Evolutionary conservation across 1,140 invertebrate species (phyloP).

Genomic region (Ostrea denselamellosa): DNA sequence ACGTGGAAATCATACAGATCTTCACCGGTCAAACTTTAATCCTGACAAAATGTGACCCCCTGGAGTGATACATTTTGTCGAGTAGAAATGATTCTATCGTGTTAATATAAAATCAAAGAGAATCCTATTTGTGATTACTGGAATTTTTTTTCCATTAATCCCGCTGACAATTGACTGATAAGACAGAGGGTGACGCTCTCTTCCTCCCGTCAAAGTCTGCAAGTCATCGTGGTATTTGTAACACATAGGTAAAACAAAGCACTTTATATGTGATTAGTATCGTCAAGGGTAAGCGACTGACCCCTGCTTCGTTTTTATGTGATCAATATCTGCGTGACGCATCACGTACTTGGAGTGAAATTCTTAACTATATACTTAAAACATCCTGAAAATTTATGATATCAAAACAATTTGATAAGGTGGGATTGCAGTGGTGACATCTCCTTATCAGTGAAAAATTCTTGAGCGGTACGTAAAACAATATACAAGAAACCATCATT

Average conservation of each 20-base stretch:
- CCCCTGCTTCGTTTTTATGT: neutral
- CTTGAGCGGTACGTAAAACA: too few species aligned
- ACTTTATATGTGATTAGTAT: neutral
- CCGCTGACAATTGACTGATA: slow-evolving; percentile 1
- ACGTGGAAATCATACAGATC: neutral
- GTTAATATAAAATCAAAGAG: slow-evolving; percentile 26
- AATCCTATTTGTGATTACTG: neutral
- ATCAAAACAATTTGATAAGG: too few species aligned
- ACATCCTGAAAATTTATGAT: too few species aligned
- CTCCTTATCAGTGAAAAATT: too few species aligned
- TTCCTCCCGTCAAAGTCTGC: slow-evolving; percentile 1
- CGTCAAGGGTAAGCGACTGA: neutral
- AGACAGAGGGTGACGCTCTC: neutral
- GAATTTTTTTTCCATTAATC: neutral
- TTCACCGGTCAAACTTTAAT: neutral
- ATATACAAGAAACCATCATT: too few species aligned
- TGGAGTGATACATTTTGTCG: neutral
- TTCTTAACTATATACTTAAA: too few species aligned
- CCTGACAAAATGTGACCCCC: neutral
- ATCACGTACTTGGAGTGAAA: too few species aligned
- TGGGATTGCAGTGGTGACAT: too few species aligned
- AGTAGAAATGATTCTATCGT: neutral
- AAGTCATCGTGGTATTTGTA: neutral
- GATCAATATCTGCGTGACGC: neutral
- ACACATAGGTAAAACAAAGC: neutral